These are phyloP conservation scores for Macrosteles quadrilineatus DNA, from an alignment of 1,140 invertebrate species.

Conservation along the genomic window DNA sequence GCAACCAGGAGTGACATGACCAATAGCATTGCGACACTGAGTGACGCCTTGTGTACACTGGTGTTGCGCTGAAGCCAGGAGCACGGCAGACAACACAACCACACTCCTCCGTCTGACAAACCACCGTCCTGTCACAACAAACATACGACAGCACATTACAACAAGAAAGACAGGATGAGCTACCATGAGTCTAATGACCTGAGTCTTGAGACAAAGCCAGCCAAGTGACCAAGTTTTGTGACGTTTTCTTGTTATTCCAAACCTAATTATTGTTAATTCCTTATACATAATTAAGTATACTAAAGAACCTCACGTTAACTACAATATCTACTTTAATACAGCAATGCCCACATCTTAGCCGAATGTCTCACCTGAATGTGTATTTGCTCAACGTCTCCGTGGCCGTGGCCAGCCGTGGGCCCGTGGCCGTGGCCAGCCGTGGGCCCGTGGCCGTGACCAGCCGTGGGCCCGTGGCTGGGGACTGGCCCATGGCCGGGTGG, in stretches of 20 bases:
- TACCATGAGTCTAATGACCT: no score
- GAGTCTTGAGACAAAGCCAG: slow-evolving; percentile 56
- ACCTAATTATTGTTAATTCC: background rate
- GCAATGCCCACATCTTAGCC: no score
- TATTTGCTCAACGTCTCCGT: background rate
- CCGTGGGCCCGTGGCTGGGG: background rate
- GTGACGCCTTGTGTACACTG: slow-evolving; percentile 61
- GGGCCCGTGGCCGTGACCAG: background rate
- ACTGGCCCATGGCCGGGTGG: background rate
- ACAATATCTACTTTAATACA: no score
- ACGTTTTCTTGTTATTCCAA: background rate
- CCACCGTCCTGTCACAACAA: background rate
- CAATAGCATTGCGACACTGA: slow-evolving; percentile 59
- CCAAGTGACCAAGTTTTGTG: slow-evolving; percentile 37
- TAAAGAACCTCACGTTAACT: no score
- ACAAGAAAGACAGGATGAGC: no score
- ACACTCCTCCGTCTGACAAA: slow-evolving; percentile 48
- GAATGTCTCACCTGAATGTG: background rate
- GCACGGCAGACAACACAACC: slow-evolving; percentile 61
- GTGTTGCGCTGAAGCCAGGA: slow-evolving; percentile 59
- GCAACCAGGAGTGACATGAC: slow-evolving; percentile 61
- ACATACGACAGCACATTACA: slow-evolving; percentile 38
- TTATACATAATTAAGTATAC: no score
- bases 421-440: background rate
- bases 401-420: background rate